phyloP scores from a whole-genome alignment of 2,113 vertebrate genomes.

The Puntigrus tetrazona region DNA sequence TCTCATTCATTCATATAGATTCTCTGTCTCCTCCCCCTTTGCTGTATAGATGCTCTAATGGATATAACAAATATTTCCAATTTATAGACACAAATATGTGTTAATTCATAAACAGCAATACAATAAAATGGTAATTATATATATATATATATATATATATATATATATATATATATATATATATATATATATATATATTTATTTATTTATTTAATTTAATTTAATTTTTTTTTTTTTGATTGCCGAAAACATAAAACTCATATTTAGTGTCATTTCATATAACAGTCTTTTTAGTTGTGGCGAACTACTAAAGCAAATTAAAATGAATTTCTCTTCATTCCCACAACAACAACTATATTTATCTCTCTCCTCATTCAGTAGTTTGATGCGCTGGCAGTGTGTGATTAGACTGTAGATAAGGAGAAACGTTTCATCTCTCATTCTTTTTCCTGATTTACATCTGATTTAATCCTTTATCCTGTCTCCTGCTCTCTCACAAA shows the following conservation, averaged over 20 bases:
- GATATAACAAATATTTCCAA: neutral
- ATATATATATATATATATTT: too few relatives aligned
- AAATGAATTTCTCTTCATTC: neutral
- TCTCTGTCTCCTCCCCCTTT: neutral
- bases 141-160: too few relatives aligned
- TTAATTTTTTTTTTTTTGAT: too few relatives aligned
- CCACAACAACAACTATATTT: neutral
- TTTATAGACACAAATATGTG: neutral
- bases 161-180: too few relatives aligned
- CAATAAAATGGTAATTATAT: too few relatives aligned
- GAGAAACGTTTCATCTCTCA: slow-evolving; percentile 12
- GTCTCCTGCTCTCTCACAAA: slow-evolving; percentile 39
- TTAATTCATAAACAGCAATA: neutral
- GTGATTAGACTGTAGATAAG: neutral
- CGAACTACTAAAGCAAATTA: neutral
- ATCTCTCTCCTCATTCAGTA: neutral
- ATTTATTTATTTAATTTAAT: too few relatives aligned
- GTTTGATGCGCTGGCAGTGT: neutral
- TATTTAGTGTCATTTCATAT: neutral
- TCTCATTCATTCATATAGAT: slow-evolving; percentile 4
- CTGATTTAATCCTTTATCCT: slow-evolving; percentile 47
- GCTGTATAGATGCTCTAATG: neutral
- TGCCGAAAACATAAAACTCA: neutral
- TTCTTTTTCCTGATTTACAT: slow-evolving; percentile 37
- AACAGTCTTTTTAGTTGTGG: neutral